phyloP scores from a whole-genome alignment of 2,113 vertebrate genomes.

The Sigmodon hispidus region DNA sequence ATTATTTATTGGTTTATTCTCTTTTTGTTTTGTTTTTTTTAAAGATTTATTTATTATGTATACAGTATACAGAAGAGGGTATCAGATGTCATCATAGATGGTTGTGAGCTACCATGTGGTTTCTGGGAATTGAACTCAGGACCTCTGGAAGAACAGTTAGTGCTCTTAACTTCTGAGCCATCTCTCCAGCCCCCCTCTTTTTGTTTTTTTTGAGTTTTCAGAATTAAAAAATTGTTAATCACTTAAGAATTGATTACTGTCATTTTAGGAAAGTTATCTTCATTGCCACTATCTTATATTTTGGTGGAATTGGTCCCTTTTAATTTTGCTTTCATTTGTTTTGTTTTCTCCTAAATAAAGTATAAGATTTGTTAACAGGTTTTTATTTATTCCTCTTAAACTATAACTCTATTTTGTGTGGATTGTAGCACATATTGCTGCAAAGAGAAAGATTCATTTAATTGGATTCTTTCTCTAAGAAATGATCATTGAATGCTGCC shows the following conservation, averaged over 20 bases:
- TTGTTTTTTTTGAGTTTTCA: slow-evolving; percentile 47
- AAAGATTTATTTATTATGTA: no score
- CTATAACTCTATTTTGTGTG: background rate
- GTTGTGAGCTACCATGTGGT: no score
- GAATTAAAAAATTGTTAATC: slow-evolving; percentile 25
- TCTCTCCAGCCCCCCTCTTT: no score
- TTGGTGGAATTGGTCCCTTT: slow-evolving; percentile 6
- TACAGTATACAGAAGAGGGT: no score
- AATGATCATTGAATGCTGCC: background rate
- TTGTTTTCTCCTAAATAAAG: slow-evolving; percentile 41
- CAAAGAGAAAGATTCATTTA: slow-evolving; percentile 45
- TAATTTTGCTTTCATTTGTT: background rate
- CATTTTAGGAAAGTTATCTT: background rate
- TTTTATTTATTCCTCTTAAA: slow-evolving; percentile 51
- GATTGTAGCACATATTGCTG: background rate
- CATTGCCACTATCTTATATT: background rate
- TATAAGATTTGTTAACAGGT: background rate
- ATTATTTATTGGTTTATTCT: background rate
- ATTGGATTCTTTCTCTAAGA: slow-evolving; percentile 18
- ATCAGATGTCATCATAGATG: no score
- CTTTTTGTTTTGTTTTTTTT: slow-evolving; percentile 25
- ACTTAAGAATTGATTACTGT: background rate
- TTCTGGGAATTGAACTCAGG: no score
- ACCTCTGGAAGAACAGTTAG: no score
- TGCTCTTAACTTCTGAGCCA: no score